phyloP scores from a whole-genome alignment of 1,140 invertebrate species.

The Ceratoteleas bidentatus region DNA sequence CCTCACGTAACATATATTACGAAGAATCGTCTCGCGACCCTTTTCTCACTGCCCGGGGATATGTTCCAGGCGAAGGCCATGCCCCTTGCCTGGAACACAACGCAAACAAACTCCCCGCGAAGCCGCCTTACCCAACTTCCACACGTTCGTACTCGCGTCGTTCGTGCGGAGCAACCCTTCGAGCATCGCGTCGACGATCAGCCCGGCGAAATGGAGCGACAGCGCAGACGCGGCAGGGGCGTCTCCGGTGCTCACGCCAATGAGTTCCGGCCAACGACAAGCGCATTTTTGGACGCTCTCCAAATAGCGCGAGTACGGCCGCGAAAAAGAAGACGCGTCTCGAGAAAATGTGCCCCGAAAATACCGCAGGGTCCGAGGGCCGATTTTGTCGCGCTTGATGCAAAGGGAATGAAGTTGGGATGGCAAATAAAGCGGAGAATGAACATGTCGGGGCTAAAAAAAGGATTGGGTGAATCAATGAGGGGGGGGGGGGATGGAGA shows the following conservation, averaged over 20 bases:
- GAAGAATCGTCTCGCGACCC: too few relatives aligned
- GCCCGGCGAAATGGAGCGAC: slow-evolving; percentile 10
- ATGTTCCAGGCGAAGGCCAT: too few relatives aligned
- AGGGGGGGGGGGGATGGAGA: too few relatives aligned
- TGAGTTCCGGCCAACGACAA: slow-evolving; percentile 49
- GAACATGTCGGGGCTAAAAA: too few relatives aligned
- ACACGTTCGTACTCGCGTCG: slow-evolving; percentile 14
- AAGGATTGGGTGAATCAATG: too few relatives aligned
- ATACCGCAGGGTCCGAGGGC: slow-evolving; percentile 2
- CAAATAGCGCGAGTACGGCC: slow-evolving; percentile 28
- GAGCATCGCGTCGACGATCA: neutral
- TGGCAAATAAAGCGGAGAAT: neutral
- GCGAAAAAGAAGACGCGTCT: slow-evolving; percentile 13
- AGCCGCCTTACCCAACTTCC: slow-evolving; percentile 21
- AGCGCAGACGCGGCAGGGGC: slow-evolving; percentile 28
- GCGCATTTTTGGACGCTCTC: slow-evolving; percentile 44
- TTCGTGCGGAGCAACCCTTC: neutral
- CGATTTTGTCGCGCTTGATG: neutral
- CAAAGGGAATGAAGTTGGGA: neutral
- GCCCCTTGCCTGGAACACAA: too few relatives aligned
- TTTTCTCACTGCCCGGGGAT: too few relatives aligned
- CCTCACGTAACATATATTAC: too few relatives aligned
- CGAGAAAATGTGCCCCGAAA: slow-evolving; percentile 16
- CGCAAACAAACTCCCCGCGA: slow-evolving; percentile 7
- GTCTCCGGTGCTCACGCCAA: slow-evolving; percentile 21